Conservation (phyloP, 2,113 vertebrate species). For the Mastomys natalensis region DNA sequence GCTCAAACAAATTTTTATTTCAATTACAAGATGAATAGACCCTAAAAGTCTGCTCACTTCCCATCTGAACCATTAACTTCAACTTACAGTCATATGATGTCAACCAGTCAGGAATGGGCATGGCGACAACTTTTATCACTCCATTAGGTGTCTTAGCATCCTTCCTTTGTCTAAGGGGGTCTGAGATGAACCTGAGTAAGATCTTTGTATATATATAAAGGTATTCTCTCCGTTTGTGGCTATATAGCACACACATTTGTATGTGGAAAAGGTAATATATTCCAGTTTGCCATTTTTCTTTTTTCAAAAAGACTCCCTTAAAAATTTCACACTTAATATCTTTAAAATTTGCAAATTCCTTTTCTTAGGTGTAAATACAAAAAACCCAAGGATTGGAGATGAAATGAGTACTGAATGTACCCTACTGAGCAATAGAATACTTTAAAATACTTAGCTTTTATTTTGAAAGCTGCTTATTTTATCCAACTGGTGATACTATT, state of each 20-base stretch:
- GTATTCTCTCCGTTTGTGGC: not conserved
- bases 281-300: not conserved
- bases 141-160: too few species aligned
- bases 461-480: not conserved
- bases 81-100: not conserved
- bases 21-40: not conserved
- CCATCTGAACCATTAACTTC: not conserved
- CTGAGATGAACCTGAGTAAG: not conserved
- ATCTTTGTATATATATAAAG: not conserved
- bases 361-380: not conserved
- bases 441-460: not conserved
- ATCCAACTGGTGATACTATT: not conserved
- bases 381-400: not conserved
- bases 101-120: not conserved
- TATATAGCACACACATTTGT: not conserved
- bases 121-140: not conserved
- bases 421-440: not conserved
- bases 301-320: not conserved
- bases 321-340: not conserved
- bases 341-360: not conserved
- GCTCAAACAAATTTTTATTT: not conserved
- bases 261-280: not conserved
- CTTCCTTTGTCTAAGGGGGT: not conserved
- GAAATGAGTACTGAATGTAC: not conserved
- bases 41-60: not conserved